Conservation (phyloP, 2,888 invertebrate species). For the Pyrochroa serraticornis region DNA sequence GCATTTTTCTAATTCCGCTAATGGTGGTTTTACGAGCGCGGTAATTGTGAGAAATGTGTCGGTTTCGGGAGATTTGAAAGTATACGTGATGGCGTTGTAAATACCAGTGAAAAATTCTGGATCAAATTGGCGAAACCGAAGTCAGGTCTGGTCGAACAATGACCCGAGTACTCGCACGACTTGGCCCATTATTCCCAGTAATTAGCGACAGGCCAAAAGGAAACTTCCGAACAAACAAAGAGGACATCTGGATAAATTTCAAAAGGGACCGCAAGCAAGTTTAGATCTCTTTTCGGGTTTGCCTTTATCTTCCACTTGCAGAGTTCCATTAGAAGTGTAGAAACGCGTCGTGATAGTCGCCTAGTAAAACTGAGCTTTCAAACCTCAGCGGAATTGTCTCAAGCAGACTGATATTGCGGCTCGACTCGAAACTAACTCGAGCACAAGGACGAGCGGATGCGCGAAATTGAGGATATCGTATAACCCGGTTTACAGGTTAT, state of each 20-base stretch:
- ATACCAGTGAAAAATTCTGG: too few species aligned
- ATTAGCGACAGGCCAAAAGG: constrained; percentile 26
- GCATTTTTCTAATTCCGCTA: background rate
- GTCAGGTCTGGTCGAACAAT: background rate
- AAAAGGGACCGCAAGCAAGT: constrained; percentile 23
- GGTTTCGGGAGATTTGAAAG: background rate
- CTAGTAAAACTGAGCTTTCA: constrained; percentile 11
- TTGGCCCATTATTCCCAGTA: constrained; percentile 25
- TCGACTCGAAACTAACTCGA: constrained; percentile 5
- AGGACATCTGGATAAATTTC: constrained; percentile 28
- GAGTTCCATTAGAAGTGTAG: constrained; percentile 19
- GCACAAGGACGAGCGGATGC: constrained; percentile 1
- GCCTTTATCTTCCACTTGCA: constrained; percentile 23
- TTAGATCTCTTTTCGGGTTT: constrained; percentile 17
- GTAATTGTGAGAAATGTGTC: background rate
- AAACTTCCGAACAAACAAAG: constrained; percentile 29
- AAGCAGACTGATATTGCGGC: constrained; percentile 5
- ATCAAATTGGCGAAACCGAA: too few species aligned
- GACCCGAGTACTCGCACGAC: constrained; percentile 19
- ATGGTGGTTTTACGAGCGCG: too few species aligned
- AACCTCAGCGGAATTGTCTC: constrained; percentile 15
- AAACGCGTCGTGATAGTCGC: constrained; percentile 10
- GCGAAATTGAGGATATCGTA: background rate
- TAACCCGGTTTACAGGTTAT: constrained; percentile 7
- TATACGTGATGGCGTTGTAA: too few species aligned